A percentile compares a stretch with the other conserved stretches of the same genome.
phyloP scores from a whole-genome alignment of 2,888 invertebrate species.

The Hipparchia sbordonii region DNA sequence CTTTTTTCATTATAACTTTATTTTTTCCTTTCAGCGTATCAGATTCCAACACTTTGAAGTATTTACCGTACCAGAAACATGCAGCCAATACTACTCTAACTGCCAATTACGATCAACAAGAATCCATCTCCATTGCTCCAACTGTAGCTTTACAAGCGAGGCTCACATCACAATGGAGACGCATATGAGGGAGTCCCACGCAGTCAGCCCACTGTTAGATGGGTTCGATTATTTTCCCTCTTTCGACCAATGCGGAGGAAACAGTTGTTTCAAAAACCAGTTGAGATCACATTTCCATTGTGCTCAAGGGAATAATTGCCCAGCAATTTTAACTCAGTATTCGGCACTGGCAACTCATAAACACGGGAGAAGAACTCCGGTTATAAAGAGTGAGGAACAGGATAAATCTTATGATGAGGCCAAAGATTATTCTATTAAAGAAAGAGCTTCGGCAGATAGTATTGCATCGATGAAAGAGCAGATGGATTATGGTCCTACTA shows the following conservation, averaged over 20 bases:
- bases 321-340: conserved; percentile 77
- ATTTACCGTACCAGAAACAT: conserved; percentile 84
- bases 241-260: conserved; percentile 76
- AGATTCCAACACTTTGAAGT: conserved; percentile 85
- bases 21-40: conserved; percentile 66
- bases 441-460: conserved; percentile 74
- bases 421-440: conserved; percentile 79
- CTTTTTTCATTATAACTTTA: not conserved
- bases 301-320: conserved; percentile 75
- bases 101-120: conserved; percentile 87
- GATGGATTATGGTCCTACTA: conserved; percentile 65
- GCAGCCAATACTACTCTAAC: conserved; percentile 85
- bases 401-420: conserved; percentile 75
- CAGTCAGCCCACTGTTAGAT: conserved; percentile 90
- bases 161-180: conserved; percentile 89
- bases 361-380: conserved; percentile 74
- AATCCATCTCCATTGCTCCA: conserved; percentile 93
- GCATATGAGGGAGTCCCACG: conserved; percentile 94
- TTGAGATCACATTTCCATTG: conserved; percentile 77
- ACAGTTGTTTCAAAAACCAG: conserved; percentile 78
- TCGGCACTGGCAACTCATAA: conserved; percentile 78
- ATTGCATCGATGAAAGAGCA: conserved; percentile 67
- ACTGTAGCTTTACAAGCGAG: conserved; percentile 93
- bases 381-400: conserved; percentile 70
- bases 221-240: conserved; percentile 91